Percentiles rank a stretch among this genome's conserved stretches.
phyloP scores from a whole-genome alignment of 1,140 invertebrate species.

The Plectrocnemia conspersa region DNA sequence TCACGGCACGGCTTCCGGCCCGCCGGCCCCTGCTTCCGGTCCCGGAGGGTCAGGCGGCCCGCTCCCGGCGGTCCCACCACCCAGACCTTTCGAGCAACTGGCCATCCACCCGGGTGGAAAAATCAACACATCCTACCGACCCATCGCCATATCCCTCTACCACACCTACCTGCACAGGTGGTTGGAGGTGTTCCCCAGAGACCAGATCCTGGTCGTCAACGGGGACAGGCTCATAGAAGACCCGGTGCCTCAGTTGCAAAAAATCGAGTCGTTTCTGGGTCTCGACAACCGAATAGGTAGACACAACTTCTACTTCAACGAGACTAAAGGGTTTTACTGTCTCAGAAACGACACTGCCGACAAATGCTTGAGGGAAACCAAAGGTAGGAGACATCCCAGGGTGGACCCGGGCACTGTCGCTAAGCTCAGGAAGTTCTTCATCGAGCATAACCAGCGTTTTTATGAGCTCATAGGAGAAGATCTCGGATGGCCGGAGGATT shows the following conservation, averaged over 20 bases:
- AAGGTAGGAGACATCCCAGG: conserved; percentile 87
- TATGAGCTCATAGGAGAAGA: conserved; percentile 90
- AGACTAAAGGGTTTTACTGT: conserved; percentile 96
- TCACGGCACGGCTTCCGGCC: conserved; percentile 63
- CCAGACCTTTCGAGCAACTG: conserved; percentile 74
- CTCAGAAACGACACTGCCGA: conserved; percentile 79
- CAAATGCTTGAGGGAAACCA: conserved; percentile 90
- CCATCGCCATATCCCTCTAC: conserved; percentile 79
- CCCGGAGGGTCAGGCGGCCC: conserved; percentile 29
- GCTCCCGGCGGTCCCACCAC: conserved; percentile 36
- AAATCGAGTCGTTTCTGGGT: conserved; percentile 84
- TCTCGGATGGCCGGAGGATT: conserved; percentile 85
- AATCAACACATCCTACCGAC: conserved; percentile 76
- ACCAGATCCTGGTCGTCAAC: conserved; percentile 91
- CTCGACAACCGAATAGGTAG: conserved; percentile 65
- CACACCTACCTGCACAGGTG: conserved; percentile 77
- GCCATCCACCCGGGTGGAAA: conserved; percentile 73
- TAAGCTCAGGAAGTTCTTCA: conserved; percentile 87
- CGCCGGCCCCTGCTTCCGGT: conserved; percentile 47
- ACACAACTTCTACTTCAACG: conserved; percentile 95
- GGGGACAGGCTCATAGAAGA: conserved; percentile 93
- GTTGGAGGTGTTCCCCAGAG: conserved; percentile 82
- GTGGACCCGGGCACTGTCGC: conserved; percentile 79
- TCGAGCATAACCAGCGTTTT: conserved; percentile 91
- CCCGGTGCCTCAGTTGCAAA: conserved; percentile 83